Percentiles rank a stretch among this genome's conserved stretches.
These are phyloP conservation scores for Paedocypris micromegethes DNA, from an alignment of 2,797 vertebrate genomes.

Conservation along the genomic window DNA sequence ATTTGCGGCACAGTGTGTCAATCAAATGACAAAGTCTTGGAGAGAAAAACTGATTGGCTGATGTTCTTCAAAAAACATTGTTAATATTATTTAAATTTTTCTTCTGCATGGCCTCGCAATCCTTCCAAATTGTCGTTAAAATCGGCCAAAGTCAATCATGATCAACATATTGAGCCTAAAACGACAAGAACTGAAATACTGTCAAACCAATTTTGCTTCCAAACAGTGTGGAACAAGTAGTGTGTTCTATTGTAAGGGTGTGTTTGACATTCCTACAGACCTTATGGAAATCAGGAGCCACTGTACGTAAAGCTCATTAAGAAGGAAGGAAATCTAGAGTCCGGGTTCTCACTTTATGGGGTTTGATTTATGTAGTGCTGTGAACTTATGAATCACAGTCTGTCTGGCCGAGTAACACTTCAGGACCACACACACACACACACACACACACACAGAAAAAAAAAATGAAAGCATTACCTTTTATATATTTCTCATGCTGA, in stretches of 20 bases:
- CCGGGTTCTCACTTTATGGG: conserved; percentile 11
- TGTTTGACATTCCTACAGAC: not conserved
- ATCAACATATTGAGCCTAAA: no score
- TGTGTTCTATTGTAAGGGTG: not conserved
- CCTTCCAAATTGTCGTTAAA: no score
- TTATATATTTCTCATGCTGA: conserved; percentile 8
- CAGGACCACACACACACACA: conserved; percentile 15
- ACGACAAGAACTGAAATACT: no score
- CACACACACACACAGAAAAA: conserved; percentile 14
- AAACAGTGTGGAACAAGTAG: no score
- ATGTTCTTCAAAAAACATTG: no score
- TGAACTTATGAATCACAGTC: conserved; percentile 32
- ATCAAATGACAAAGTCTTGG: no score
- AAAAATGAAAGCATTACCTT: conserved; percentile 2
- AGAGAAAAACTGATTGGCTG: no score
- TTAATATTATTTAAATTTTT: no score
- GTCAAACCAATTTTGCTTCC: no score
- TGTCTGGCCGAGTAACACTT: conserved; percentile 10
- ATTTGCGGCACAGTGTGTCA: no score
- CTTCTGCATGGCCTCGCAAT: no score
- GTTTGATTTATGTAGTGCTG: conserved; percentile 15
- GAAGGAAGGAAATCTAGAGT: conserved; percentile 4
- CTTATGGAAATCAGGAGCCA: conserved; percentile 8
- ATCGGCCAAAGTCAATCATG: no score
- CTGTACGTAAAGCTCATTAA: conserved; percentile 4